A percentile compares a stretch with the other conserved stretches of the same genome.
Evolutionary conservation across 2,888 invertebrate genomes (phyloP).

Genomic region (Drosophila rellima): DNA sequence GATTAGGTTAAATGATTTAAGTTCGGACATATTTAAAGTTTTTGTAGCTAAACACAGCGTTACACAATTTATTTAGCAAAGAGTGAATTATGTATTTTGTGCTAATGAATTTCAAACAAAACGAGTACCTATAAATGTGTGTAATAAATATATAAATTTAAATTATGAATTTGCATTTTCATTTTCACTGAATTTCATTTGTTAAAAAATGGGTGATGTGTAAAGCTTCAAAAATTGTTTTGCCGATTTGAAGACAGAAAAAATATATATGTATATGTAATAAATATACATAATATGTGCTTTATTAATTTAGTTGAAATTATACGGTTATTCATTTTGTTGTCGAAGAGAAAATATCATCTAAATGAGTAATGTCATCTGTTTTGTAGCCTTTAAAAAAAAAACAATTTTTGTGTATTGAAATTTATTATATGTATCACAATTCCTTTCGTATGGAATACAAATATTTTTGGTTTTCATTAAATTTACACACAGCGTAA

Average conservation of each 20-base stretch:
- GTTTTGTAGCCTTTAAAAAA: not conserved
- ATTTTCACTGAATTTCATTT: not conserved
- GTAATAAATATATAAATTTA: slow-evolving; percentile 56
- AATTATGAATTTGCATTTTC: slow-evolving; percentile 19
- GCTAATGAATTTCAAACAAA: slow-evolving; percentile 46
- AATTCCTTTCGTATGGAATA: slow-evolving; percentile 48
- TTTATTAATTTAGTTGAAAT: too few relatives aligned
- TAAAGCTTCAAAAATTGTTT: too few relatives aligned
- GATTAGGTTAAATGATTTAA: slow-evolving; percentile 34
- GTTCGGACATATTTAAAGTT: slow-evolving; percentile 12
- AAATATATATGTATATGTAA: too few relatives aligned
- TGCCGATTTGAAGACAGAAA: too few relatives aligned
- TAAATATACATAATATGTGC: too few relatives aligned
- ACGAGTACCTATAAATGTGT: slow-evolving; percentile 23
- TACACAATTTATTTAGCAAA: slow-evolving; percentile 29
- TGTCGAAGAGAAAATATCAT: too few relatives aligned
- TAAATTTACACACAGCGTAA: slow-evolving; percentile 47
- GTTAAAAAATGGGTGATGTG: not conserved
- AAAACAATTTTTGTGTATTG: not conserved
- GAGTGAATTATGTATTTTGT: slow-evolving; percentile 76
- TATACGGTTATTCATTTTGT: too few relatives aligned
- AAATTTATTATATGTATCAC: slow-evolving; percentile 47
- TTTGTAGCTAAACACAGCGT: slow-evolving; percentile 8
- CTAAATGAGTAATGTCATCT: not conserved
- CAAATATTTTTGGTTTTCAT: slow-evolving; percentile 41